Evolutionary conservation across 2,888 invertebrate genomes (phyloP).

Genomic region (Lottia scabra): DNA sequence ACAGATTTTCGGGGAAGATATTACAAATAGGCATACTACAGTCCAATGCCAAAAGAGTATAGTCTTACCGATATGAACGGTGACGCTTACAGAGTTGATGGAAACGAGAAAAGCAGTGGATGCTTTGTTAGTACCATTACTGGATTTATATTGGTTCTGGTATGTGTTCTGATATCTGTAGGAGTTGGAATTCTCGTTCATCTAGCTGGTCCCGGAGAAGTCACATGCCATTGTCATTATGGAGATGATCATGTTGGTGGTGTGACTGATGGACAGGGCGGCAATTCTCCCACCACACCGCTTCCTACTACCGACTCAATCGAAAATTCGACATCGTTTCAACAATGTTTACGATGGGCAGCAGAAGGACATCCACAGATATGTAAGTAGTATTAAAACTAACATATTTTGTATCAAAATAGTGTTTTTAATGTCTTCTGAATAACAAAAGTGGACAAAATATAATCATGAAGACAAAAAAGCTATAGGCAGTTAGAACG

Average conservation of each 20-base stretch:
- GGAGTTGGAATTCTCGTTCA: constrained; percentile 58
- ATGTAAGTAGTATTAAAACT: constrained; percentile 29
- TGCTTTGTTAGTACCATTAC: constrained; percentile 39
- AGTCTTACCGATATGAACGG: too few species aligned
- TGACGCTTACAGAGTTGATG: neutral
- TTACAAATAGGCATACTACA: too few species aligned
- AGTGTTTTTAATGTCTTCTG: too few species aligned
- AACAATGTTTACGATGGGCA: constrained; percentile 34
- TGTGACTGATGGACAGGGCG: constrained; percentile 8
- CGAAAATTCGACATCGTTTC: constrained; percentile 4
- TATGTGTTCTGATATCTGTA: constrained; percentile 49
- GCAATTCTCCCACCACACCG: neutral
- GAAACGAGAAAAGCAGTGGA: constrained; percentile 18
- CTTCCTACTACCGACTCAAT: constrained; percentile 14
- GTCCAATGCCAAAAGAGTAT: too few species aligned
- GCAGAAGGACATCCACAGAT: constrained; percentile 31
- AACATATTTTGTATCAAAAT: too few species aligned
- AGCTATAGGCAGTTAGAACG: too few species aligned
- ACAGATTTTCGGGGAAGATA: too few species aligned
- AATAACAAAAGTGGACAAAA: too few species aligned
- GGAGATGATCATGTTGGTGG: constrained; percentile 12
- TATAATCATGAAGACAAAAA: too few species aligned
- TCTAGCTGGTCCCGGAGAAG: constrained; percentile 62
- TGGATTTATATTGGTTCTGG: constrained; percentile 47
- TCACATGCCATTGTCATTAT: constrained; percentile 44